Base-by-base conservation (phyloP, 2,888 invertebrate species). In the Baccha elongata region DNA sequence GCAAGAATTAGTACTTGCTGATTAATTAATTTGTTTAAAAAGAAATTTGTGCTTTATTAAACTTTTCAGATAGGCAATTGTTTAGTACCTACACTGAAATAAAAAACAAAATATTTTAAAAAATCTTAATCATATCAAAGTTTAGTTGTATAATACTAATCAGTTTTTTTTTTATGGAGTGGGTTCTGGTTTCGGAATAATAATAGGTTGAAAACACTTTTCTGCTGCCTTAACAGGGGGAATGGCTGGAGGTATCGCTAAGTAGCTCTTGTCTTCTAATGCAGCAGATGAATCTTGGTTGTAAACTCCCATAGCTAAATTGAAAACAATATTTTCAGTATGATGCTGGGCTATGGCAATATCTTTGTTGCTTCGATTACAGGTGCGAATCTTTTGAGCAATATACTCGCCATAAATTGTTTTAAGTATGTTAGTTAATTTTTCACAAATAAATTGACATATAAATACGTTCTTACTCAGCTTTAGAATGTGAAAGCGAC, bases 351-450 rank as follows among this genome's bases (percentile, higher is more conserved):
- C 69, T 15, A 48, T 40, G 2, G 15, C 17, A 6, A 58, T 58
- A 10, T 69, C 69, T n/a, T n/a, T 13, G 10, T 17, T 48, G 6
- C 32, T 48, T 2, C 37, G 46, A 13, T 58, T 46, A 7, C 29
- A 69, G 0, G 15, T 58, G 3, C 69, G 69, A 1, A 69, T 10
- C 3, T n/a, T 58, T 13, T 69, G 11, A 26, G 69, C 69, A 6
- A 69, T 37, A 26, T 69, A 13, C n/a, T 58, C 58, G 10, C 69
- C 69, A 40, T 48, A 69, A 17, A 69, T 37, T 17, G 58, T n/a
- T n/a, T n/a, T n/a, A n/a, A n/a, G n/a, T n/a, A n/a, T n/a, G n/a
- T n/a, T n/a, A n/a, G n/a, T n/a, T n/a, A n/a, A n/a, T n/a, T n/a
- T n/a, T n/a, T n/a, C n/a, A n/a, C n/a, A n/a, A n/a, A n/a, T n/a